These are phyloP conservation scores for Epirrhoe tristata DNA, from an alignment of 2,888 invertebrate genomes.

Conservation along the genomic window DNA sequence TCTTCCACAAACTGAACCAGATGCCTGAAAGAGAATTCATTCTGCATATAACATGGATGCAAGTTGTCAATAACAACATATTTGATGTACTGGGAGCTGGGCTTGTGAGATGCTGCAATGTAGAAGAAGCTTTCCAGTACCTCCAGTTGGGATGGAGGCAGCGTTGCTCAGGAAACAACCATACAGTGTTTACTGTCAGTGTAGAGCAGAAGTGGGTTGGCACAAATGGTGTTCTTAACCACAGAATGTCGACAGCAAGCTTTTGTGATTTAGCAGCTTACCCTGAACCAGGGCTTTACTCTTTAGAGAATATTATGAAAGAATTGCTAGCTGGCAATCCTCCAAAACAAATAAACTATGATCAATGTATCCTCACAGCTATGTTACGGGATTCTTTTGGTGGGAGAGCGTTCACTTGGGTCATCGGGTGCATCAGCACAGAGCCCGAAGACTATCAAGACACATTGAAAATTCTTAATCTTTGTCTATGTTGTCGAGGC, in stretches of 20 bases:
- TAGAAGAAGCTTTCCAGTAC: slow-evolving; percentile 90
- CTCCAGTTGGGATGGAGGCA: slow-evolving; percentile 88
- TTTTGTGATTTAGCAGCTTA: slow-evolving; percentile 88
- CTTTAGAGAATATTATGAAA: slow-evolving; percentile 88
- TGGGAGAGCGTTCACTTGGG: slow-evolving; percentile 90
- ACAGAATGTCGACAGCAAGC: slow-evolving; percentile 90
- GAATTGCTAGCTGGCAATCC: slow-evolving; percentile 83
- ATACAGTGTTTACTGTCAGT: slow-evolving; percentile 90
- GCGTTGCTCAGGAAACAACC: slow-evolving; percentile 84
- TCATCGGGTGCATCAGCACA: slow-evolving; percentile 90
- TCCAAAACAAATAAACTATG: slow-evolving; percentile 84
- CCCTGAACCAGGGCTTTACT: slow-evolving; percentile 87
- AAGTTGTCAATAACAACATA: slow-evolving; percentile 88
- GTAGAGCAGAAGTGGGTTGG: slow-evolving; percentile 91
- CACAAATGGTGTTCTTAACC: slow-evolving; percentile 88
- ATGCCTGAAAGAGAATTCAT: slow-evolving; percentile 88
- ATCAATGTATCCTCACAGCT: slow-evolving; percentile 89
- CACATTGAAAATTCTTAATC: slow-evolving; percentile 88
- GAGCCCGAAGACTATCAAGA: slow-evolving; percentile 88
- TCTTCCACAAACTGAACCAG: slow-evolving; percentile 88
- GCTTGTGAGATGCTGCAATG: slow-evolving; percentile 85
- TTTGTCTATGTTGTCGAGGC: slow-evolving; percentile 88
- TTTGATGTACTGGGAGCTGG: slow-evolving; percentile 85
- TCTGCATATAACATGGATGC: slow-evolving; percentile 90
- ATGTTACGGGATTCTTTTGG: slow-evolving; percentile 91